A percentile compares a stretch with the other conserved stretches of the same genome.
Evolutionary conservation across 2,888 invertebrate species (phyloP).

Genomic region (Drosophila mimica): DNA sequence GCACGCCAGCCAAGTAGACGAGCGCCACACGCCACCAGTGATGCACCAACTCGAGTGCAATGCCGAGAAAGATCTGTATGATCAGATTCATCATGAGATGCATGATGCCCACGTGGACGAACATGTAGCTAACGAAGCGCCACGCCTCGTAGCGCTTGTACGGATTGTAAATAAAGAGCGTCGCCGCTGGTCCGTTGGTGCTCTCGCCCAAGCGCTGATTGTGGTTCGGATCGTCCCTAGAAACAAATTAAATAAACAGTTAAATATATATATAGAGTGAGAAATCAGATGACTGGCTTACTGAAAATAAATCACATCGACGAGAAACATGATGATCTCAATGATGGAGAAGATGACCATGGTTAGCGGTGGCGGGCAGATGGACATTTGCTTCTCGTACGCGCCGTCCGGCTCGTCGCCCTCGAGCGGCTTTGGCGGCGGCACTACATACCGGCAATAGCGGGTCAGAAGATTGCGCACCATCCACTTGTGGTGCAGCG

Average conservation of each 20-base stretch:
- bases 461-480: slow-evolving; percentile 80
- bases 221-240: slow-evolving; percentile 83
- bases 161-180: slow-evolving; percentile 95
- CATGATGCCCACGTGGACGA: slow-evolving; percentile 95
- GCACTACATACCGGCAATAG: slow-evolving; percentile 83
- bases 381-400: slow-evolving; percentile 96
- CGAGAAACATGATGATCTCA: slow-evolving; percentile 91
- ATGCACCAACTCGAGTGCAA: slow-evolving; percentile 98
- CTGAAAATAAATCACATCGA: slow-evolving; percentile 84
- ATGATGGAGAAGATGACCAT: slow-evolving; percentile 95
- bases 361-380: slow-evolving; percentile 96
- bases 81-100: slow-evolving; percentile 96
- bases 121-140: slow-evolving; percentile 98
- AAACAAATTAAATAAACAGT: background rate
- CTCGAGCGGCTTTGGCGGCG: slow-evolving; percentile 82
- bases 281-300: slow-evolving; percentile 58
- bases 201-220: slow-evolving; percentile 83
- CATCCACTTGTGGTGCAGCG: slow-evolving; percentile 86
- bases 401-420: slow-evolving; percentile 88
- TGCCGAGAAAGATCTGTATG: slow-evolving; percentile 96
- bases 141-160: slow-evolving; percentile 93
- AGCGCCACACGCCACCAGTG: slow-evolving; percentile 95
- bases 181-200: slow-evolving; percentile 91
- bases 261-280: background rate
- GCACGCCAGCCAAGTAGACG: slow-evolving; percentile 93